phyloP scores from a whole-genome alignment of 2,888 invertebrate species.

The Ganaspis brasiliensis region DNA sequence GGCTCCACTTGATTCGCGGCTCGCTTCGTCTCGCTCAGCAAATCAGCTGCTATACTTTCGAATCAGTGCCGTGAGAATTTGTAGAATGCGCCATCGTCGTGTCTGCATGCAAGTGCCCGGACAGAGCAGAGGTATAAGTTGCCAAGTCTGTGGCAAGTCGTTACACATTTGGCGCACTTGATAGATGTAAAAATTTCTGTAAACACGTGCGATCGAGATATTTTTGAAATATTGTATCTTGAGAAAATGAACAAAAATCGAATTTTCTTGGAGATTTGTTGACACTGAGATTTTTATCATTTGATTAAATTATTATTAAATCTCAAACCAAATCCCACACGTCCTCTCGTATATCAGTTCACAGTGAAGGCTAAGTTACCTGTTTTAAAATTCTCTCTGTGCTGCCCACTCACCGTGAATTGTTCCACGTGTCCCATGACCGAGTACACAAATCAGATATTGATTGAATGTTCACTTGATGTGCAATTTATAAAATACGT shows the following conservation, averaged over 20 bases:
- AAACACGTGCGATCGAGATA: slow-evolving; percentile 12
- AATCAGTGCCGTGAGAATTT: slow-evolving; percentile 59
- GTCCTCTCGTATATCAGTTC: background rate
- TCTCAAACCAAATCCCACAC: background rate
- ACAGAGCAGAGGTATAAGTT: slow-evolving; percentile 7
- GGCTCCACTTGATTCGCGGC: slow-evolving; percentile 44
- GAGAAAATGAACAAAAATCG: too few relatives aligned
- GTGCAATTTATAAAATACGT: slow-evolving; percentile 29
- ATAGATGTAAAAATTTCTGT: slow-evolving; percentile 4
- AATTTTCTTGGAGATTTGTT: too few relatives aligned
- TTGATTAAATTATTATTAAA: too few relatives aligned
- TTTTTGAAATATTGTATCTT: too few relatives aligned
- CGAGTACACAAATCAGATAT: slow-evolving; percentile 37
- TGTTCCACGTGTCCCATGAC: slow-evolving; percentile 13
- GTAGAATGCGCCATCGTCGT: slow-evolving; percentile 42
- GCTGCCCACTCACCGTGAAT: slow-evolving; percentile 12
- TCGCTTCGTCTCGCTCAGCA: slow-evolving; percentile 26
- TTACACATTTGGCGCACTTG: slow-evolving; percentile 33
- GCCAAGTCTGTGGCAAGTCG: slow-evolving; percentile 31
- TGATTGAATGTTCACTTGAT: slow-evolving; percentile 34
- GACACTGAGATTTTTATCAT: too few relatives aligned
- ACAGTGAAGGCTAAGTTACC: background rate
- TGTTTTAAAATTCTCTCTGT: background rate
- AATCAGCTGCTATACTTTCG: slow-evolving; percentile 55
- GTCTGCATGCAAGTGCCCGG: slow-evolving; percentile 47